These are phyloP conservation scores for Polyploca ridens DNA, from an alignment of 2,888 invertebrate species.

Conservation along the genomic window DNA sequence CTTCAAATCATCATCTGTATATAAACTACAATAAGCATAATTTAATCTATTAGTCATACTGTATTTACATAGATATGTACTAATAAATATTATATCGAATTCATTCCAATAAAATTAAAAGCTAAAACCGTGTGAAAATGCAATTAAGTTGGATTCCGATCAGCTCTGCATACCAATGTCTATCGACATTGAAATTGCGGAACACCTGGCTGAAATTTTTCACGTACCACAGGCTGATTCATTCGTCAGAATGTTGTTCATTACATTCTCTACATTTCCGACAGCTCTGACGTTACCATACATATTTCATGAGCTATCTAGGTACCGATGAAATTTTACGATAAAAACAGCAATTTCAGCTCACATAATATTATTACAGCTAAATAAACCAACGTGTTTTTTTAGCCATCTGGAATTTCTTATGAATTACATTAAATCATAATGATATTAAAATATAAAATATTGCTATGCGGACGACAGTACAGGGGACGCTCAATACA, in stretches of 20 bases:
- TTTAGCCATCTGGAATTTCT: too few relatives aligned
- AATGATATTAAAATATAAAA: too few relatives aligned
- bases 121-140: not conserved
- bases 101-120: not conserved
- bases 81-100: not conserved
- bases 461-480: too few relatives aligned
- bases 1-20: too few relatives aligned
- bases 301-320: conserved; percentile 2
- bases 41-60: too few relatives aligned
- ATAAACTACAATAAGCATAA: too few relatives aligned
- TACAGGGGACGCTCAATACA: too few relatives aligned
- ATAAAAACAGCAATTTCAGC: too few relatives aligned
- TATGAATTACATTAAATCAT: too few relatives aligned
- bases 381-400: too few relatives aligned
- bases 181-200: conserved; percentile 1
- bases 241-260: conserved; percentile 7
- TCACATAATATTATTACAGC: too few relatives aligned
- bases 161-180: conserved; percentile 2
- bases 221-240: not conserved
- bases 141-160: conserved; percentile 1
- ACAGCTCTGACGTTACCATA: not conserved
- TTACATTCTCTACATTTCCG: not conserved
- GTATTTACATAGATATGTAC: too few relatives aligned
- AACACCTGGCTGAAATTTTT: conserved; percentile 1
- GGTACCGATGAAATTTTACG: not conserved